Conservation (phyloP, 2,113 vertebrate species). For the Prolemur simus region DNA sequence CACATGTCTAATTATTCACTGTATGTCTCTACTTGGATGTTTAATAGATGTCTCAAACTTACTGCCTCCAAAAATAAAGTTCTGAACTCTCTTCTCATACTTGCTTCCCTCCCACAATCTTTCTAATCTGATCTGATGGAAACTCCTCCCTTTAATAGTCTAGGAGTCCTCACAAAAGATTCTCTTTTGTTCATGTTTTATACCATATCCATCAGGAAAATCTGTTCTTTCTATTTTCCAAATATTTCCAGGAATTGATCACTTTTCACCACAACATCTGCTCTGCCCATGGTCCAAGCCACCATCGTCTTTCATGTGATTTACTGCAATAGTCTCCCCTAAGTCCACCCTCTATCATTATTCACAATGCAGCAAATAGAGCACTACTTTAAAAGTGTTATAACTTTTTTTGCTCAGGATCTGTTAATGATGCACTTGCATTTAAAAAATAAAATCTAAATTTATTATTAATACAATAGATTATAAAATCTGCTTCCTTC, state of each 20-base stretch:
- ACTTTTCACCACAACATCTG: background rate
- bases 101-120: background rate
- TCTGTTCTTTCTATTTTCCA: background rate
- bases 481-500: background rate
- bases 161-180: background rate
- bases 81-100: background rate
- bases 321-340: background rate
- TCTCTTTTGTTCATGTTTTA: background rate
- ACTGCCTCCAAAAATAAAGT: background rate
- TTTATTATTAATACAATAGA: background rate
- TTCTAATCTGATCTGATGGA: background rate
- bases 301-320: background rate
- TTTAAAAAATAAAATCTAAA: background rate
- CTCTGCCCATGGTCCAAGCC: background rate
- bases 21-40: background rate
- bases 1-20: background rate
- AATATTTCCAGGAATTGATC: background rate
- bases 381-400: background rate
- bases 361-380: background rate
- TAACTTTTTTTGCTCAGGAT: background rate
- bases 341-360: background rate
- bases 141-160: background rate
- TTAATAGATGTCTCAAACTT: background rate
- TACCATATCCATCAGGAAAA: background rate
- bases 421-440: background rate